Evolutionary conservation across 2,797 vertebrate species (phyloP), one percentile per base, ranked within the genome.

Genomic region (Myotis myotis): DNA sequence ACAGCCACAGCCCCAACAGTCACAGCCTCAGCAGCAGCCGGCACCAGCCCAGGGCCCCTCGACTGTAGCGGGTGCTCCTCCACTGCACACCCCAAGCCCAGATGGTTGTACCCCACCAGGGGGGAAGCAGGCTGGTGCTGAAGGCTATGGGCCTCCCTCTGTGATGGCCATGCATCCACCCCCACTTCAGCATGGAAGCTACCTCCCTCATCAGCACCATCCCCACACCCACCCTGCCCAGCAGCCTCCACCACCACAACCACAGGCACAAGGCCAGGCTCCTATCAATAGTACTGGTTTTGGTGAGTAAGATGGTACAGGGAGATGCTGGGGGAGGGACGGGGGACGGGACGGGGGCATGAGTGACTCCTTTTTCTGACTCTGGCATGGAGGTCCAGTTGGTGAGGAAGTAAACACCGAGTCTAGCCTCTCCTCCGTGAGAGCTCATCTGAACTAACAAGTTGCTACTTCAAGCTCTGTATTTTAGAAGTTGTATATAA

Each of bases 91-190:
- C 95, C 97, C 98, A 66, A 97, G 97, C 87, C 98, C 98, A 13
- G 98, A 98, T 64, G 97, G 98, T 0, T 98, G 98, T 80, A 93
- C 97, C 71, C 96, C 98, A 25, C 96, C 98, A 8, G 98, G 98
- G 47, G 98, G 97, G 53, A 98, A 98, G 91, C 98, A 96, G 76
- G 97, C 98, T 17, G 98, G 97, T 68, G 96, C 98, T 0, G 98
- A 98, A 80, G 96, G 97, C 94, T 98, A 98, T 0, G 98, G 98
- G 33, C 97, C 98, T 28, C 96, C 98, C 2, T 80, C 98, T 2
- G 98, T 98, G 97, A 98, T 98, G 98, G 97, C 98, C 97, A 96
- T 98, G 98, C 98, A 98, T 16, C 98, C 98, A 0, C 97, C 98
- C 5, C 95, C 98, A 0, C 98, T 98, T 97, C 98, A 98, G 96